These are phyloP conservation scores for Esox niger DNA, from an alignment of 2,113 vertebrate species.

Conservation along the genomic window DNA sequence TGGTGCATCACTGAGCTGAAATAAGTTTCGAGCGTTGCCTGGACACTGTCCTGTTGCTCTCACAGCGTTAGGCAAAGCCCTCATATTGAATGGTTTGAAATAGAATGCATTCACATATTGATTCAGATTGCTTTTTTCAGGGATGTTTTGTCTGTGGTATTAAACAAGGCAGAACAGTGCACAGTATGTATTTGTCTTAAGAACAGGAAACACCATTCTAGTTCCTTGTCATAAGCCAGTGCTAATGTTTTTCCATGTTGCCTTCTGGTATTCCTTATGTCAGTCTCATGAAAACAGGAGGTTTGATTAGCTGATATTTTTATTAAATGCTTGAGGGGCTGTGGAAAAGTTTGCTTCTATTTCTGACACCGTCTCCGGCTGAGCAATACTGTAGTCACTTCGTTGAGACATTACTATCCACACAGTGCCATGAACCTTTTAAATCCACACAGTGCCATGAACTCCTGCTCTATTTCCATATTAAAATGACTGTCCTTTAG, in stretches of 20 bases:
- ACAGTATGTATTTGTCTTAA: neutral
- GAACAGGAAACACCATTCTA: neutral
- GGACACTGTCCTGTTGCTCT: neutral
- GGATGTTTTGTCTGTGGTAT: neutral
- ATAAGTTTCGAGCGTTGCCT: neutral
- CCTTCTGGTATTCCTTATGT: neutral
- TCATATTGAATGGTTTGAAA: neutral
- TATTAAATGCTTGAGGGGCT: neutral
- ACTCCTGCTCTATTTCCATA: neutral
- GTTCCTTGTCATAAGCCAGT: neutral
- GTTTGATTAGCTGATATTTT: neutral
- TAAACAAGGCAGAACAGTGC: neutral
- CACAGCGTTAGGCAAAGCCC: neutral
- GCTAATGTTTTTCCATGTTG: neutral
- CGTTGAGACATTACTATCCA: neutral
- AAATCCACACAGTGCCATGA: neutral
- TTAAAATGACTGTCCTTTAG: too few relatives aligned
- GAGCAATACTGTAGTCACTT: neutral
- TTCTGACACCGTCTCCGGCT: neutral
- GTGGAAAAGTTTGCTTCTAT: neutral
- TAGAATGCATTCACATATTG: neutral
- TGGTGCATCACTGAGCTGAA: neutral
- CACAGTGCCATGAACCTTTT: neutral
- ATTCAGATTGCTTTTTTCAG: neutral
- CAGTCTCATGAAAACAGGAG: neutral